Evolutionary conservation across 2,797 vertebrate genomes (phyloP).

Genomic region (Hozukius guyotensis): DNA sequence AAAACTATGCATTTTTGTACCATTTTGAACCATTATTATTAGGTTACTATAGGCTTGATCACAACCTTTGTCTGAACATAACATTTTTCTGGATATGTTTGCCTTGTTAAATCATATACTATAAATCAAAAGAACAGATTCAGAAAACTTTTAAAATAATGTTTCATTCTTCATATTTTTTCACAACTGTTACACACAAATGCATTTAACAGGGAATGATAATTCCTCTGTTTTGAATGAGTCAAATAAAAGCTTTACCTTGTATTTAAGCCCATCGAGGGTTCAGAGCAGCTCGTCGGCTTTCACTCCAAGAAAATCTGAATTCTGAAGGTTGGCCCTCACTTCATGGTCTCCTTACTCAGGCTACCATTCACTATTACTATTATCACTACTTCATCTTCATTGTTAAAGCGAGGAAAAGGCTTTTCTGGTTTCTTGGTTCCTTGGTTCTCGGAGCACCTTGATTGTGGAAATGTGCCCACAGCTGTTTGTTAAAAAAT

Average conservation of each 20-base stretch:
- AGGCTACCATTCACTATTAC: not conserved
- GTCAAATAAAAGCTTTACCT: not conserved
- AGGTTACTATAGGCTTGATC: too few relatives aligned
- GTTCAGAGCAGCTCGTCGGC: not conserved
- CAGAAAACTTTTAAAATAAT: too few relatives aligned
- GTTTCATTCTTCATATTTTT: too few relatives aligned
- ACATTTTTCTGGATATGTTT: too few relatives aligned
- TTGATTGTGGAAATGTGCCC: not conserved
- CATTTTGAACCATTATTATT: too few relatives aligned
- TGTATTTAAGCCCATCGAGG: not conserved
- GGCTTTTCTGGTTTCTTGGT: not conserved
- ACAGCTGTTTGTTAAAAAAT: not conserved
- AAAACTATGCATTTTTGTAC: too few relatives aligned
- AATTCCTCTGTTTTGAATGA: not conserved
- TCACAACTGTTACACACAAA: not conserved
- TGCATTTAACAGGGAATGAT: not conserved
- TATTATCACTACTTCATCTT: not conserved
- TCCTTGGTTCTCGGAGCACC: too few relatives aligned
- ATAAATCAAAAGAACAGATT: too few relatives aligned
- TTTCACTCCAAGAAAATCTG: not conserved
- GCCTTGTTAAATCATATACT: too few relatives aligned
- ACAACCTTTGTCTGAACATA: too few relatives aligned
- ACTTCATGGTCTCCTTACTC: not conserved
- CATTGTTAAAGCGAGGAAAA: not conserved
- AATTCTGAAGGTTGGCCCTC: not conserved